phyloP scores from a whole-genome alignment of 2,888 invertebrate species.

The Polydrusus pterygomalis region DNA sequence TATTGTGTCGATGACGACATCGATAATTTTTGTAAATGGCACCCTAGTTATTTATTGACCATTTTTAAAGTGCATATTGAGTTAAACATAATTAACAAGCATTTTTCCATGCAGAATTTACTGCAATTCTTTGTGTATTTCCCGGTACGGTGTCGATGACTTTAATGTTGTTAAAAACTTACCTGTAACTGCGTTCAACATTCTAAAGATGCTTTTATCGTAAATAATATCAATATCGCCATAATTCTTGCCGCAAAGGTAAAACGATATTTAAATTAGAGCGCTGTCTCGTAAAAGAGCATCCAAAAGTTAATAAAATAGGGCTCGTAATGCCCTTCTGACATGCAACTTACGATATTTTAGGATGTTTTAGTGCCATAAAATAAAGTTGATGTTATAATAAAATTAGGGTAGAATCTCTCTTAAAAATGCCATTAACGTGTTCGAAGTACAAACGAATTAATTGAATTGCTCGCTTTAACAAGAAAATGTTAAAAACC shows the following conservation, averaged over 20 bases:
- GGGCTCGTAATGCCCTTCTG: conserved; percentile 54
- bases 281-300: conserved; percentile 58
- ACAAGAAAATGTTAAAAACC: too few relatives aligned
- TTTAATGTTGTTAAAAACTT: too few relatives aligned
- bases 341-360: conserved; percentile 56
- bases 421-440: conserved; percentile 31
- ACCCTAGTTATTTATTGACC: too few relatives aligned
- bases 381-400: conserved; percentile 44
- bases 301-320: conserved; percentile 58
- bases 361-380: conserved; percentile 30
- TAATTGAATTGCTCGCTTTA: neutral
- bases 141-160: too few relatives aligned
- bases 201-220: conserved; percentile 12
- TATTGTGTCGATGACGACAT: too few relatives aligned
- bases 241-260: conserved; percentile 44
- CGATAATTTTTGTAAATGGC: too few relatives aligned
- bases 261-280: conserved; percentile 60
- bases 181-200: neutral
- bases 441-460: neutral
- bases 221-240: conserved; percentile 27
- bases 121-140: too few relatives aligned
- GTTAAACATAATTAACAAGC: too few relatives aligned
- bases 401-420: conserved; percentile 45
- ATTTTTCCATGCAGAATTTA: too few relatives aligned
- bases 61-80: too few relatives aligned